Conservation (phyloP, 2,888 invertebrate species). For the Neria commutata region DNA sequence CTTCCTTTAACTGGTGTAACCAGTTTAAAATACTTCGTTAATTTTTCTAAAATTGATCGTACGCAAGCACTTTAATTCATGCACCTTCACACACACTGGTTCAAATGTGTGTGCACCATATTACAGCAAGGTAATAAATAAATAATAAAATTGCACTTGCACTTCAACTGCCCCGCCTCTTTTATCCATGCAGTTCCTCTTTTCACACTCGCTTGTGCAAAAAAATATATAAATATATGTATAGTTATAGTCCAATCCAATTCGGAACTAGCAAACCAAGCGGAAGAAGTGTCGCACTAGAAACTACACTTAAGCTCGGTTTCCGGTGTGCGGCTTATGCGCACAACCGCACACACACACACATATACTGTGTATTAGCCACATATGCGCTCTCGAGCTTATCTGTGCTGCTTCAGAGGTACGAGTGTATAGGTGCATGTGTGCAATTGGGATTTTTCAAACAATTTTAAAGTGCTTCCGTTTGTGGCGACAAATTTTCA, state of each 20-base stretch:
- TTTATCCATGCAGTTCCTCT: no score
- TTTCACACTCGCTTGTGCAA: no score
- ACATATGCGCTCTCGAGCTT: no score
- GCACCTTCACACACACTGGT: no score
- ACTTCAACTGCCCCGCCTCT: not conserved
- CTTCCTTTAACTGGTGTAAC: no score
- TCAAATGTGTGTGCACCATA: not conserved
- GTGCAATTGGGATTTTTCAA: slow-evolving; percentile 9
- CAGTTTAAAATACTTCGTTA: not conserved
- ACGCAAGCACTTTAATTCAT: no score
- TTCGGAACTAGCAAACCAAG: slow-evolving; percentile 1
- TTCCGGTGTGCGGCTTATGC: slow-evolving; percentile 17
- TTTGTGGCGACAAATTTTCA: slow-evolving; percentile 35
- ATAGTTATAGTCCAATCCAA: not conserved
- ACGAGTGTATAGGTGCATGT: not conserved
- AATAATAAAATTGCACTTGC: not conserved
- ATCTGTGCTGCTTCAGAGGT: no score
- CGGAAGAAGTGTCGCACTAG: slow-evolving; percentile 16
- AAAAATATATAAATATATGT: no score
- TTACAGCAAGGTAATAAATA: not conserved
- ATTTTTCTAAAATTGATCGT: no score
- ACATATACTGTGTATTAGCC: slow-evolving; percentile 1
- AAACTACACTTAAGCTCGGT: slow-evolving; percentile 23
- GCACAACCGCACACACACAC: slow-evolving; percentile 4
- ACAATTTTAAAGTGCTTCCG: slow-evolving; percentile 35